Conservation (phyloP, 2,113 vertebrate genomes). For the Hymenochirus boettgeri region DNA sequence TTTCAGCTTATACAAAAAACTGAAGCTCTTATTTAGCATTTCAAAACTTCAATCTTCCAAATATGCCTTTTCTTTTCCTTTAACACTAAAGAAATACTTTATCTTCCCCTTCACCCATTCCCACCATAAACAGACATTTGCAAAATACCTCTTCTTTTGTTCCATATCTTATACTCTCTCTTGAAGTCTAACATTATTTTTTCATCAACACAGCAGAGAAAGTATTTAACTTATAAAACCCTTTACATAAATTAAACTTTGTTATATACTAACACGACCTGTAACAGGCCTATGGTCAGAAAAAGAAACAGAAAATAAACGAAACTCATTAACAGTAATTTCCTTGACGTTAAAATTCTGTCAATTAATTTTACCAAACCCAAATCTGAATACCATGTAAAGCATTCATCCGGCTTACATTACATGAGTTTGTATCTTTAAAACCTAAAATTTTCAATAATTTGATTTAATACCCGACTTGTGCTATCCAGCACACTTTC, state of each 20-base stretch:
- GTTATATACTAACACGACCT: too few species aligned
- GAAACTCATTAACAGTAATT: background rate
- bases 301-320: background rate
- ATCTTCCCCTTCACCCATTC: background rate
- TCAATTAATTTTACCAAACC: background rate
- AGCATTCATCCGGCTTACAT: too few species aligned
- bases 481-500: too few species aligned
- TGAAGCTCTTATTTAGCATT: background rate
- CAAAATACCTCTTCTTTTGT: background rate
- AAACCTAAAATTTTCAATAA: too few species aligned
- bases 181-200: background rate
- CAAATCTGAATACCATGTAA: background rate
- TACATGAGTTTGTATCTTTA: too few species aligned
- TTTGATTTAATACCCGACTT: too few species aligned
- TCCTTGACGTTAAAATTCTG: background rate
- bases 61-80: background rate
- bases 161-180: background rate
- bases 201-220: background rate
- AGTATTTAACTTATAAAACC: background rate
- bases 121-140: background rate
- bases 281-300: background rate
- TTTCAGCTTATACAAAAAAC: background rate
- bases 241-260: background rate
- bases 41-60: too few species aligned
- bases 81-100: background rate